Conservation (phyloP, 2,797 vertebrate genomes). For the Mallotus villosus region DNA sequence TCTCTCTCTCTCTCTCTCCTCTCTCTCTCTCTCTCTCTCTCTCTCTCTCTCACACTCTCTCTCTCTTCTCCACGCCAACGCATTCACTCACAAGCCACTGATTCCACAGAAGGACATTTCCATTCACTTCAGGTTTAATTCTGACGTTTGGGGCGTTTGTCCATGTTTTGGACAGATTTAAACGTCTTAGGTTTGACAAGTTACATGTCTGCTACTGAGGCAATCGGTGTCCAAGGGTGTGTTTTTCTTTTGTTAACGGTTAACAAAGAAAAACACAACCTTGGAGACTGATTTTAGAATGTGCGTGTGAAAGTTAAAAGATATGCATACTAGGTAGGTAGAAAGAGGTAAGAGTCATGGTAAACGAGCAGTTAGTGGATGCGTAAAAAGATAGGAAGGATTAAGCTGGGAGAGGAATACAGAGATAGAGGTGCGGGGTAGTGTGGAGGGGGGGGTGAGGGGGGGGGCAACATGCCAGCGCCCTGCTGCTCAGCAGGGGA, state of each 20-base stretch:
- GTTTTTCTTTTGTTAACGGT: too few species aligned
- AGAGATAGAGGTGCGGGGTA: not conserved
- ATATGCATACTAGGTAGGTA: not conserved
- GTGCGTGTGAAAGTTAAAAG: too few species aligned
- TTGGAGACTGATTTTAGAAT: too few species aligned
- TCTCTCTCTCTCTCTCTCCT: not conserved
- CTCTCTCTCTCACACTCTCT: not conserved
- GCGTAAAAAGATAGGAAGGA: not conserved
- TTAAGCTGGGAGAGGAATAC: not conserved
- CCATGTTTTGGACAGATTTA: too few species aligned
- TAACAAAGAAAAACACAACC: too few species aligned
- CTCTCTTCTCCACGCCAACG: not conserved
- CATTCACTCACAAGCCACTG: not conserved
- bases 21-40: not conserved
- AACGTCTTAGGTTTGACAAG: too few species aligned
- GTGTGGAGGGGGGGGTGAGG: not conserved
- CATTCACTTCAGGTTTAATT: too few species aligned
- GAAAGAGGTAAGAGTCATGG: not conserved
- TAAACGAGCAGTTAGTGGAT: not conserved
- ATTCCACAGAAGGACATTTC: too few species aligned
- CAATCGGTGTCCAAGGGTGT: too few species aligned
- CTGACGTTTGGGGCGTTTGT: too few species aligned
- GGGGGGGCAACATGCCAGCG: constrained; percentile 13
- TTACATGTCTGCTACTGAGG: too few species aligned
- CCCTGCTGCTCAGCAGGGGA: constrained; percentile 35